Conservation (phyloP, 2,113 vertebrate species). For the Anser cygnoides region DNA sequence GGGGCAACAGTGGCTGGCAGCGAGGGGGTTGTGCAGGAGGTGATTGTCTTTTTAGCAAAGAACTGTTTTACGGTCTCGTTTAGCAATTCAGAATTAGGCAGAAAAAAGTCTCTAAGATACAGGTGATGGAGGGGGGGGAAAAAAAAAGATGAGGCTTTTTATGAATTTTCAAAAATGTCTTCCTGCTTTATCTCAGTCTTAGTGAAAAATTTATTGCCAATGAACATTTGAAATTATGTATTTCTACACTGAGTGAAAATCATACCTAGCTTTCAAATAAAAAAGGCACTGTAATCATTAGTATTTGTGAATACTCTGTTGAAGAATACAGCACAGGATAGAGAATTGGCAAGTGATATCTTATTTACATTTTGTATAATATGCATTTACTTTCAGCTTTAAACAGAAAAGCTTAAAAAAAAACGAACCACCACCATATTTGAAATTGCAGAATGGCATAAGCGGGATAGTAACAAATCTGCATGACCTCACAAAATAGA, state of each 20-base stretch:
- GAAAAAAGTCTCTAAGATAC: not conserved
- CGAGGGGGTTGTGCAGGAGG: not conserved
- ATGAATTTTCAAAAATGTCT: not conserved
- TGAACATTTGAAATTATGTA: not conserved
- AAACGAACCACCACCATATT: not conserved
- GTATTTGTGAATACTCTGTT: not conserved
- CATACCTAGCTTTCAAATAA: not conserved
- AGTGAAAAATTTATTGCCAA: not conserved
- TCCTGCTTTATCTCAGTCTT: not conserved
- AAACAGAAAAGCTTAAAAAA: not conserved
- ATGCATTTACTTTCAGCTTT: not conserved
- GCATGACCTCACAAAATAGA: not conserved
- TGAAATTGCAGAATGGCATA: not conserved
- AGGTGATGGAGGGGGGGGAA: not conserved
- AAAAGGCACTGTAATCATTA: not conserved
- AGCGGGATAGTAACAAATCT: not conserved
- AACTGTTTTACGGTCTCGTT: not conserved
- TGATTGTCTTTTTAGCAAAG: not conserved
- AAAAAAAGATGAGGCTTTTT: not conserved
- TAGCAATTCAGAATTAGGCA: not conserved
- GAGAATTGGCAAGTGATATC: not conserved
- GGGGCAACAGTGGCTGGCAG: not conserved
- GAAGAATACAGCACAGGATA: not conserved
- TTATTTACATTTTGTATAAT: not conserved
- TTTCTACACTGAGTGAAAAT: not conserved